These are phyloP conservation scores for Forbesichthys agassizii DNA, from an alignment of 2,113 vertebrate genomes.

Conservation along the genomic window DNA sequence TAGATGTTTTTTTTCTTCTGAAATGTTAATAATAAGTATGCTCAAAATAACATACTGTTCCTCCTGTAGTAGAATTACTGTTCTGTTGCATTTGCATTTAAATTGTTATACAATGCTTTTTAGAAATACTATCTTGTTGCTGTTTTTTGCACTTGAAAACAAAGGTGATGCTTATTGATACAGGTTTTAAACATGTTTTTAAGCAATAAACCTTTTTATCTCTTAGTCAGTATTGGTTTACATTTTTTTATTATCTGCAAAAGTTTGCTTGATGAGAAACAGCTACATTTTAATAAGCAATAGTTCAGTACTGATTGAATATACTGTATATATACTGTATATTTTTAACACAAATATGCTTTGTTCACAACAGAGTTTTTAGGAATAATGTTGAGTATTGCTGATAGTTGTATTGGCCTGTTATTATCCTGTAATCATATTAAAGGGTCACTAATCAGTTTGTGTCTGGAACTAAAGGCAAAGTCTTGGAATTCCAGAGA, in stretches of 20 bases:
- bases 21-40: constrained; percentile 84
- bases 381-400: too few species aligned
- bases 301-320: too few species aligned
- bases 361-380: too few species aligned
- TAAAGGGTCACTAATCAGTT: too few species aligned
- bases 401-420: too few species aligned
- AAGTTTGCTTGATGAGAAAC: too few species aligned
- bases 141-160: constrained; percentile 87
- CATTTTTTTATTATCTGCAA: constrained; percentile 4
- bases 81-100: constrained; percentile 68
- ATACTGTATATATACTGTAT: too few species aligned
- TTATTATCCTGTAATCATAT: too few species aligned
- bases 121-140: constrained; percentile 82
- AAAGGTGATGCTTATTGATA: constrained; percentile 90
- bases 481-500: too few species aligned
- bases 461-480: too few species aligned
- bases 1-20: constrained; percentile 72
- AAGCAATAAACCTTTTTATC: constrained; percentile 91
- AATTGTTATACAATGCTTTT: constrained; percentile 64
- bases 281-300: too few species aligned
- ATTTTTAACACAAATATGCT: too few species aligned
- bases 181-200: constrained; percentile 91
- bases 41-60: constrained; percentile 80
- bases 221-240: not conserved
- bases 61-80: constrained; percentile 79